These are phyloP conservation scores for Eulithis prunata DNA, from an alignment of 2,888 invertebrate species.

Conservation along the genomic window DNA sequence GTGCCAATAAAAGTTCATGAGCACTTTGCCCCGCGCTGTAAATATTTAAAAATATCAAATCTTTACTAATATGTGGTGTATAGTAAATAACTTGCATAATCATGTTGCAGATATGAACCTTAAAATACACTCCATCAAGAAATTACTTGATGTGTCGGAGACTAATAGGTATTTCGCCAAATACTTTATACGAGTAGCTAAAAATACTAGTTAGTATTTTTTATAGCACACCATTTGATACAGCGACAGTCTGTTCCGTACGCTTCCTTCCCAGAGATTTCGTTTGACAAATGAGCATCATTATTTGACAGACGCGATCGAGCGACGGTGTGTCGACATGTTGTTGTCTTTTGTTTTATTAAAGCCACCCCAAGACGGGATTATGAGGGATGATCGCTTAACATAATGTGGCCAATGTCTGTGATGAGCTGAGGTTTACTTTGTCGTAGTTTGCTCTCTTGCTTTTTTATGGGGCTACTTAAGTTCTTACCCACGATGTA, in stretches of 20 bases:
- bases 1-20: too few species aligned
- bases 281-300: constrained; percentile 82
- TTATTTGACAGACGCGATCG: constrained; percentile 82
- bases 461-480: constrained; percentile 15
- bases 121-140: too few species aligned
- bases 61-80: too few species aligned
- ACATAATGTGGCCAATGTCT: constrained; percentile 53
- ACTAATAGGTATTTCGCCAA: not conserved
- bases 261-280: constrained; percentile 52
- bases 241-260: constrained; percentile 8
- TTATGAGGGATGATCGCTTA: constrained; percentile 63
- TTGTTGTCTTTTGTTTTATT: constrained; percentile 83
- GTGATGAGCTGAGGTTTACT: constrained; percentile 51
- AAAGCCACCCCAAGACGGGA: constrained; percentile 66
- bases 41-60: too few species aligned
- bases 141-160: too few species aligned
- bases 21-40: too few species aligned
- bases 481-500: not conserved
- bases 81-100: too few species aligned
- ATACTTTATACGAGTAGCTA: too few species aligned
- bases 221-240: constrained; percentile 3
- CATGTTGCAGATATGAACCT: too few species aligned
- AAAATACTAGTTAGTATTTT: not conserved
- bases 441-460: constrained; percentile 24
- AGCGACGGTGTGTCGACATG: constrained; percentile 68